phyloP scores from a whole-genome alignment of 2,113 vertebrate genomes.

The Lutjanus erythropterus region DNA sequence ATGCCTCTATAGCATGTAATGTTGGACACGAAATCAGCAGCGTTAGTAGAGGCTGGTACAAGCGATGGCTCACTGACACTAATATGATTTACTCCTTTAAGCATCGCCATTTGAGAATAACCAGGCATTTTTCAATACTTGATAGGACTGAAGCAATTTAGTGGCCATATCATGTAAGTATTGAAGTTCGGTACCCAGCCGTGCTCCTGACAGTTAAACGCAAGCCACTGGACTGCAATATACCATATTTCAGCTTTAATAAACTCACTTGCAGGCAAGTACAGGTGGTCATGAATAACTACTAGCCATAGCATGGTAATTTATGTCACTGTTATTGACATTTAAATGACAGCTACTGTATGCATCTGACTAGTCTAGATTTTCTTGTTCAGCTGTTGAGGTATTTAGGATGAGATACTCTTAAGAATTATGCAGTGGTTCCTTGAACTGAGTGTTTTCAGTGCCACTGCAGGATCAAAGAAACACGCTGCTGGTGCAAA shows the following conservation, averaged over 20 bases:
- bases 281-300: neutral
- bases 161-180: too few species aligned
- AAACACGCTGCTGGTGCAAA: slow-evolving; percentile 20
- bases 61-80: too few species aligned
- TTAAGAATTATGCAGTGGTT: neutral
- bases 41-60: too few species aligned
- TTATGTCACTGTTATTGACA: neutral
- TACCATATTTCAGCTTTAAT: neutral
- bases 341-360: neutral
- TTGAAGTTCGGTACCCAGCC: too few species aligned
- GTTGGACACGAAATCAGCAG: too few species aligned
- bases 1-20: too few species aligned
- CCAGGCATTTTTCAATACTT: too few species aligned
- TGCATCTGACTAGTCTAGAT: slow-evolving; percentile 1
- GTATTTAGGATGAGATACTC: neutral
- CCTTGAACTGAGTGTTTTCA: slow-evolving; percentile 11
- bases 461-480: slow-evolving; percentile 21
- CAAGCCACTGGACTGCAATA: neutral
- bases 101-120: too few species aligned
- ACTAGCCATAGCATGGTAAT: neutral
- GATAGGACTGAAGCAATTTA: too few species aligned
- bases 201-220: neutral
- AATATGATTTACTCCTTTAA: too few species aligned
- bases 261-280: neutral
- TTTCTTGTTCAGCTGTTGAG: neutral